Evolutionary conservation across 1,140 invertebrate species (phyloP).

Genomic region (Aphis craccivora): DNA sequence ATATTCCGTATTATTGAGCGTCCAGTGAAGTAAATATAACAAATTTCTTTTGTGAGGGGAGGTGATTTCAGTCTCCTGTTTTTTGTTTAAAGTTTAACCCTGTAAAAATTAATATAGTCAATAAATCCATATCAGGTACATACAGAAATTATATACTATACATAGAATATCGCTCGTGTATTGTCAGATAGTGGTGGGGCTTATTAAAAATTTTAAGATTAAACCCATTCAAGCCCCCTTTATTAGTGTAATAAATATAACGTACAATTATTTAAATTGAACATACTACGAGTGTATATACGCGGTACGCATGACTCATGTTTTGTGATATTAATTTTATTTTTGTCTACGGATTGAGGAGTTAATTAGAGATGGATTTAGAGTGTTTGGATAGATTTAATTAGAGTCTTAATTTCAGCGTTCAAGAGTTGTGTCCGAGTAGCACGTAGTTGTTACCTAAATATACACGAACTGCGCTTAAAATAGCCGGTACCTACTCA

Average conservation of each 20-base stretch:
- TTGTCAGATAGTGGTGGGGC: neutral
- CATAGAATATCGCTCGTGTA: neutral
- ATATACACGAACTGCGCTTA: neutral
- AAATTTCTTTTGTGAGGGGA: neutral
- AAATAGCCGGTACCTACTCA: neutral
- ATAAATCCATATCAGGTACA: neutral
- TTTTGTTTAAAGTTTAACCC: neutral
- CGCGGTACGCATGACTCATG: neutral
- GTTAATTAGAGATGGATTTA: neutral
- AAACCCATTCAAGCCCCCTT: neutral
- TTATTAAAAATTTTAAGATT: neutral
- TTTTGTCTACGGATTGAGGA: neutral
- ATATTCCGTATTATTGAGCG: neutral
- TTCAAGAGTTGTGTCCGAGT: neutral
- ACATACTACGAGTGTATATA: neutral
- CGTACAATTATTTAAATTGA: neutral
- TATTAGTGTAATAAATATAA: neutral
- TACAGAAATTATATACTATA: neutral
- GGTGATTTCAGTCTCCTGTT: neutral
- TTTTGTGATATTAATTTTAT: neutral
- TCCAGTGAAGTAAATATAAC: neutral
- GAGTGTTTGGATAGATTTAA: neutral
- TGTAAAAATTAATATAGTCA: neutral
- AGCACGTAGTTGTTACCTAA: neutral
- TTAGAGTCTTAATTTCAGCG: neutral